A percentile compares a stretch with the other conserved stretches of the same genome.
Conservation (phyloP, 1,140 invertebrate species). For the Agrilus planipennis region DNA sequence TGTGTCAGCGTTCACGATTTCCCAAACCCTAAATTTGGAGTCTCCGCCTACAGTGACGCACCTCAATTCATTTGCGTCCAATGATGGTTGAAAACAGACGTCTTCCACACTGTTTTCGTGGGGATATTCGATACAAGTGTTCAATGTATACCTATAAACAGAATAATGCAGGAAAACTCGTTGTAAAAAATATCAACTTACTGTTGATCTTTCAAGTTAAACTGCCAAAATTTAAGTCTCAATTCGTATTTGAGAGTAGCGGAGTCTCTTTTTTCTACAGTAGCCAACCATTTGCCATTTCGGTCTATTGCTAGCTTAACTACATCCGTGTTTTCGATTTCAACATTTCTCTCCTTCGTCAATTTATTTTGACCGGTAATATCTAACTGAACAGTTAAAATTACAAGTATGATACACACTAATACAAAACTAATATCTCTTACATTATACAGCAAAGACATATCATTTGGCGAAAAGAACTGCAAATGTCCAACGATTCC, state of each 20-base stretch:
- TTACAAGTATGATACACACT: neutral
- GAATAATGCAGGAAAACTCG: neutral
- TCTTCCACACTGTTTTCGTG: slow-evolving; percentile 50
- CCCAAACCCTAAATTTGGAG: slow-evolving; percentile 64
- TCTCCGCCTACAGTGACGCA: slow-evolving; percentile 56
- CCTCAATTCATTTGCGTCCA: slow-evolving; percentile 35
- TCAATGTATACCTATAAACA: slow-evolving; percentile 51
- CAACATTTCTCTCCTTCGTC: slow-evolving; percentile 44
- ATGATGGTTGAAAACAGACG: slow-evolving; percentile 50
- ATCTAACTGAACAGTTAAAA: slow-evolving; percentile 51
- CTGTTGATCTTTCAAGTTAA: slow-evolving; percentile 47
- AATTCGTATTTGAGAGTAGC: slow-evolving; percentile 48
- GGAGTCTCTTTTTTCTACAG: slow-evolving; percentile 54
- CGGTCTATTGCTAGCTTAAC: slow-evolving; percentile 52
- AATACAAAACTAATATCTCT: slow-evolving; percentile 22
- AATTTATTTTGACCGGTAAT: slow-evolving; percentile 61
- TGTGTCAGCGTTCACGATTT: slow-evolving; percentile 40
- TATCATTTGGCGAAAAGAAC: slow-evolving; percentile 58
- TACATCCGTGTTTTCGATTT: slow-evolving; percentile 57
- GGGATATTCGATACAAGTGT: slow-evolving; percentile 60
- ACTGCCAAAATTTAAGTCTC: slow-evolving; percentile 71
- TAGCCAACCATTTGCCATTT: slow-evolving; percentile 65
- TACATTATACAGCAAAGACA: slow-evolving; percentile 63
- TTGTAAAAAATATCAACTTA: slow-evolving; percentile 32
- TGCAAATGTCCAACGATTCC: slow-evolving; percentile 68